A percentile compares a stretch with the other conserved stretches of the same genome.
phyloP scores from a whole-genome alignment of 2,888 invertebrate genomes.

The Callosobruchus maculatus region DNA sequence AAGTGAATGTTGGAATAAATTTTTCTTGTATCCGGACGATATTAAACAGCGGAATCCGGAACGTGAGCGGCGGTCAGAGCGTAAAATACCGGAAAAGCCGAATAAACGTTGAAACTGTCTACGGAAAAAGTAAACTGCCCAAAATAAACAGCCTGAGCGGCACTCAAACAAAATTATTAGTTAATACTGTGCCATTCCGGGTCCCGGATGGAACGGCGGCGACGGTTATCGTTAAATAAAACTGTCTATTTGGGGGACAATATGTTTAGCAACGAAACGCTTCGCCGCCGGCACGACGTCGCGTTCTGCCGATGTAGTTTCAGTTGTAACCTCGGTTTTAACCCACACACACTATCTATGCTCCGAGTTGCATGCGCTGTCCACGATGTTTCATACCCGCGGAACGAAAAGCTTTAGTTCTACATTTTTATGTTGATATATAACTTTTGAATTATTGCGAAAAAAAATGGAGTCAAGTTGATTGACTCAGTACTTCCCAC shows the following conservation, averaged over 20 bases:
- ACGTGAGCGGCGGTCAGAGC: slow-evolving; percentile 16
- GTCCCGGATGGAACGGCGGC: slow-evolving; percentile 12
- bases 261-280: not conserved
- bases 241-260: not conserved
- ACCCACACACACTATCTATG: too few species aligned
- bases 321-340: too few species aligned
- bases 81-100: slow-evolving; percentile 31
- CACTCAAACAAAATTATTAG: slow-evolving; percentile 32
- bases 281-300: not conserved
- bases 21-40: slow-evolving; percentile 11
- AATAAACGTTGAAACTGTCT: slow-evolving; percentile 40
- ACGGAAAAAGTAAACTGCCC: slow-evolving; percentile 38
- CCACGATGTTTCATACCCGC: too few species aligned
- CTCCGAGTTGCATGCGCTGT: too few species aligned
- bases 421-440: too few species aligned
- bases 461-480: too few species aligned
- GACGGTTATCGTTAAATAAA: slow-evolving; percentile 1
- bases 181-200: slow-evolving; percentile 24
- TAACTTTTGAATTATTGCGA: too few species aligned
- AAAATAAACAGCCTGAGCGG: slow-evolving; percentile 32
- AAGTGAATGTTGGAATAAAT: slow-evolving; percentile 5
- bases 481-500: too few species aligned
- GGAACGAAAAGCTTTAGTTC: too few species aligned
- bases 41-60: slow-evolving; percentile 20
- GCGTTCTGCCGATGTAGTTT: not conserved